Percentiles rank a stretch among this genome's conserved stretches.
phyloP scores from a whole-genome alignment of 92 coral and sea anemone genomes.

The Umimayanthus kanabou region DNA sequence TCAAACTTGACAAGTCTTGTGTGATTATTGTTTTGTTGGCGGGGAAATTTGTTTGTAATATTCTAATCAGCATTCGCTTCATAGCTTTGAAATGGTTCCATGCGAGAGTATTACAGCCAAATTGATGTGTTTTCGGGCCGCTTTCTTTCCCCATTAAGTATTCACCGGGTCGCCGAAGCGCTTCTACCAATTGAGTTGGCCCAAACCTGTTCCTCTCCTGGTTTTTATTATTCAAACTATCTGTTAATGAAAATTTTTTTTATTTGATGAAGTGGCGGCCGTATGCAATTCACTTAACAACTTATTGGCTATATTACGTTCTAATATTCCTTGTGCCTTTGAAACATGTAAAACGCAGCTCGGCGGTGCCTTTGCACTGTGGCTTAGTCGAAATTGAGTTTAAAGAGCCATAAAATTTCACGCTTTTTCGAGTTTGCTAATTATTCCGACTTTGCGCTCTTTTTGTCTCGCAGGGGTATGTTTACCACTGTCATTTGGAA shows the following conservation, averaged over 20 bases:
- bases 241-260: slow-evolving; percentile 90
- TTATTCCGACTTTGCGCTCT: slow-evolving; percentile 36
- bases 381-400: slow-evolving; percentile 73
- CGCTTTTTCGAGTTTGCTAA: slow-evolving; percentile 60
- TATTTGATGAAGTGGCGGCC: slow-evolving; percentile 92
- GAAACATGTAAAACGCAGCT: slow-evolving; percentile 42
- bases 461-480: slow-evolving; percentile 58
- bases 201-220: slow-evolving; percentile 41
- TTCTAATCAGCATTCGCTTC: slow-evolving; percentile 82
- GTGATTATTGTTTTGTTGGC: slow-evolving; percentile 90
- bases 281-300: slow-evolving; percentile 81
- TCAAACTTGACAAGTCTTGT: slow-evolving; percentile 88
- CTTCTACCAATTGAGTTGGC: slow-evolving; percentile 18
- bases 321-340: slow-evolving; percentile 68
- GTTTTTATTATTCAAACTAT: slow-evolving; percentile 67
- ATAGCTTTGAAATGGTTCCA: slow-evolving; percentile 69
- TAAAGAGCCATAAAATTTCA: slow-evolving; percentile 61
- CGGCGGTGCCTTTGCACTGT: slow-evolving; percentile 60
- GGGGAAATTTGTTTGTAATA: slow-evolving; percentile 92
- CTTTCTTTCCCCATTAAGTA: slow-evolving; percentile 40
- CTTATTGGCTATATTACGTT: slow-evolving; percentile 78
- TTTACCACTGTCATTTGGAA: slow-evolving; percentile 68
- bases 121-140: slow-evolving; percentile 48
- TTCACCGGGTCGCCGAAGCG: slow-evolving; percentile 24
- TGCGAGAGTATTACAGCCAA: slow-evolving; percentile 47